Base-by-base conservation (phyloP, 2,113 vertebrate genomes). In the Mormoops blainvillei region DNA sequence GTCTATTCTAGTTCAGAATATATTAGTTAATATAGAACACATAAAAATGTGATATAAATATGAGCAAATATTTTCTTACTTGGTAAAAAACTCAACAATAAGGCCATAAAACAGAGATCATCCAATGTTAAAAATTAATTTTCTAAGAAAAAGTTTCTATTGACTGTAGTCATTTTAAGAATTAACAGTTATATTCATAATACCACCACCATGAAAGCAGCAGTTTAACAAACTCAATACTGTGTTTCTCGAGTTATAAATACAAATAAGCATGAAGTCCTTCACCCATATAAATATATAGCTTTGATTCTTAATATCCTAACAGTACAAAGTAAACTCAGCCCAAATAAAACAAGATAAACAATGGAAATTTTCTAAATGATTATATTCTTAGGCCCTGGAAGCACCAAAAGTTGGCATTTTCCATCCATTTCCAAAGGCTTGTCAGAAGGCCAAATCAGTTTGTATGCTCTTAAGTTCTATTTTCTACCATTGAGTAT, bases 51-150 rank as follows among this genome's bases (percentile, higher is more conserved):
- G 36, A 43, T 58, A 48, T 45, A 95, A 76, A 90, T 41, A 33
- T 92, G 26, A 43, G 5, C 5, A 87, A 74, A 78, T 91, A 84
- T 61, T 94, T 95, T 82, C 36, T 73, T 83, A 54, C 36, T 73
- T 93, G 20, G 41, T 73, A 71, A 71, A 89, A 54, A 11, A 80
- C 56, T 73, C 85, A 85, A 67, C n/a, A 68, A 85, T 77, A 87
- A 87, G 38, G 31, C 48, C 26, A 24, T 45, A 80, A 3, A 56
- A 52, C 3, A 70, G 22, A 31, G 20, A 93, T 63, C 83, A 70
- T 43, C 36, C 28, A 31, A 38, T 74, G 54, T 88, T 91, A 93
- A 93, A 93, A 87, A 80, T 76, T 68, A 91, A 45, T 96, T 80
- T 45, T n/a, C 43, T 93, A 85, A 80, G 20, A 81, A 88, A 70